Conservation (phyloP, 2,797 vertebrate species). For the Amblyraja radiata region DNA sequence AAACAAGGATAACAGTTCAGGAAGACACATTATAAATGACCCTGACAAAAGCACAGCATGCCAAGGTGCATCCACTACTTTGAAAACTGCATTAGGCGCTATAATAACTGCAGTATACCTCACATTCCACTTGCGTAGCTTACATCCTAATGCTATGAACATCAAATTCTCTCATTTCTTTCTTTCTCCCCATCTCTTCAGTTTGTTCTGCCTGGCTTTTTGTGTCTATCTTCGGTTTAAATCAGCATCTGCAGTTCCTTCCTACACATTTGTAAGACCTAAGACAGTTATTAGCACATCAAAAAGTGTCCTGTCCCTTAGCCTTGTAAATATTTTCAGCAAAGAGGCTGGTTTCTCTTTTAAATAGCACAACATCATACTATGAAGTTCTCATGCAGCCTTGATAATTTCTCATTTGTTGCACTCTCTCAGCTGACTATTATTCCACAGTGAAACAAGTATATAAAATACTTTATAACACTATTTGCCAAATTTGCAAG, state of each 20-base stretch:
- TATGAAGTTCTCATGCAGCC: too few relatives aligned
- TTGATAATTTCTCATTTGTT: neutral
- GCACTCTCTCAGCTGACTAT: neutral
- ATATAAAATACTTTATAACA: neutral
- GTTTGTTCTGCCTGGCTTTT: too few relatives aligned
- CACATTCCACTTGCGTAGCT: too few relatives aligned
- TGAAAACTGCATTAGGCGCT: neutral
- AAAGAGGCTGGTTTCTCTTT: neutral
- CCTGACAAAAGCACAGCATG: neutral
- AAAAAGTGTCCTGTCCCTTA: neutral
- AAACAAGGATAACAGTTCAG: slow-evolving; percentile 19
- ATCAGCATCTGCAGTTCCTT: too few relatives aligned
- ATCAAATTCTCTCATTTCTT: too few relatives aligned
- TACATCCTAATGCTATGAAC: too few relatives aligned
- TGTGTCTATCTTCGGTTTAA: too few relatives aligned
- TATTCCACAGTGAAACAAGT: neutral
- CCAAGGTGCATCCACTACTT: neutral
- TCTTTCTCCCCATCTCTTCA: too few relatives aligned
- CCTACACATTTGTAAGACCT: too few relatives aligned
- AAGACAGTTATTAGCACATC: neutral
- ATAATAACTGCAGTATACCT: too few relatives aligned
- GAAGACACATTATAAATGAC: neutral
- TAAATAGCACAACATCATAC: neutral
- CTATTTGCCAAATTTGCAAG: neutral
- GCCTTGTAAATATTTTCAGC: neutral